Evolutionary conservation across 2,113 vertebrate species (phyloP), one percentile per base, ranked within the genome.

Genomic region (Macaca mulatta): DNA sequence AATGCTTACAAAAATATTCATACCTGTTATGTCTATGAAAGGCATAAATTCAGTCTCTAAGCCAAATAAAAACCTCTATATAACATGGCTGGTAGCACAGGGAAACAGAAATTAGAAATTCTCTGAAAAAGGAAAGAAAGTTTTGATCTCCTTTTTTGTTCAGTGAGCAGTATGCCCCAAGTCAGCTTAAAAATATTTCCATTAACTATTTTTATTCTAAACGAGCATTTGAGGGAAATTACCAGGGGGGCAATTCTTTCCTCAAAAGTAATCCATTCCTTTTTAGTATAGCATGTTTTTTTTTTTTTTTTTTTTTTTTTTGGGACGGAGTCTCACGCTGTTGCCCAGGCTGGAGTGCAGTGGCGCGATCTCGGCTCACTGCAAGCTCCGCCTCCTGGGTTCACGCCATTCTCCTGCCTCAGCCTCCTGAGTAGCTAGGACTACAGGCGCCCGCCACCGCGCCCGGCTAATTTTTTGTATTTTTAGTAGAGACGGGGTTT

Each of bases 11-110:
- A 93, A 94, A 87, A 10, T 57, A 88, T 70, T 93, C 75, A 67
- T 30, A 81, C 6, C 38, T 85, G 74, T 5, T 10, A n/a, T 87
- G 48, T 78, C 94, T 72, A 95, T 72, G 45, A 92, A 89, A 94
- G 45, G 55, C 74, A 89, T 88, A 90, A 89, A 79, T 74, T 95
- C 59, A 83, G 88, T 78, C 87, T 82, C 30, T 74, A 94, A 72
- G n/a, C 79, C 69, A 69, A 86, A 80, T 11, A 27, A 90, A 90
- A 95, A 9, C n/a, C 64, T 92, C 70, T 93, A 30, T 1, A 77
- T 11, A 77, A 92, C 52, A 82, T 61, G 61, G 74, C 92, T 52
- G 35, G 97, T 86, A 98, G 80, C 86, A 98, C 67, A 61, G 59
- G 25, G 25, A 61, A 91, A 61, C 59, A 94, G 52, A 90, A 94